Evolutionary conservation across 2,888 invertebrate species (phyloP).

Genomic region (Ennomos erosarius): DNA sequence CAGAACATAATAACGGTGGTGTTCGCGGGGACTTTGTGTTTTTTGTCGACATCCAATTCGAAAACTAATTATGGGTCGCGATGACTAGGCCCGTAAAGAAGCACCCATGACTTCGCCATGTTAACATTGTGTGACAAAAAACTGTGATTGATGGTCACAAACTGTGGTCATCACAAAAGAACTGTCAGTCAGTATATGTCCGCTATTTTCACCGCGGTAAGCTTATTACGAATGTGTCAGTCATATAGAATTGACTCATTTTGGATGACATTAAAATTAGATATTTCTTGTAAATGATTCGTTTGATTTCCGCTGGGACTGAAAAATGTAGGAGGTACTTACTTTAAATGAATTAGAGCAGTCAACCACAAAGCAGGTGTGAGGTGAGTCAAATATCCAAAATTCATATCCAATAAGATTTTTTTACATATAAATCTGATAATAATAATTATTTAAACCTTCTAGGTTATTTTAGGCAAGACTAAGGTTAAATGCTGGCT

Average conservation of each 20-base stretch:
- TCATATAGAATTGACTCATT: constrained; percentile 37
- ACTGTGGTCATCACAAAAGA: constrained; percentile 67
- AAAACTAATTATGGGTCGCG: constrained; percentile 80
- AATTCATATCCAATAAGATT: too few species aligned
- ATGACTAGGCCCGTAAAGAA: constrained; percentile 76
- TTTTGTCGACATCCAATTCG: constrained; percentile 79
- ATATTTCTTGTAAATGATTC: constrained; percentile 17
- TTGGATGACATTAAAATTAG: constrained; percentile 33
- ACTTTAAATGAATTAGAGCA: background rate
- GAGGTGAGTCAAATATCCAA: background rate
- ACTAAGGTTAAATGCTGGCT: too few species aligned
- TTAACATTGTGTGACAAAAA: constrained; percentile 80
- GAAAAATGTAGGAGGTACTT: background rate
- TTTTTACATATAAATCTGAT: too few species aligned
- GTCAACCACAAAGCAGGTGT: background rate
- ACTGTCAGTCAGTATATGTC: constrained; percentile 62
- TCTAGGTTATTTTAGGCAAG: too few species aligned
- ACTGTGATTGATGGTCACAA: constrained; percentile 75
- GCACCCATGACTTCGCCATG: constrained; percentile 79
- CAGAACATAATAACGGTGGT: constrained; percentile 69
- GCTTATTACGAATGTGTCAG: constrained; percentile 43
- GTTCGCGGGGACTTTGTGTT: constrained; percentile 70
- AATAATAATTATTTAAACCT: too few species aligned
- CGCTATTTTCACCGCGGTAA: constrained; percentile 46
- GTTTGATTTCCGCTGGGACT: constrained; percentile 23